phyloP scores from a whole-genome alignment of 23 tunicate species.

The Trididemnum miniatum region DNA sequence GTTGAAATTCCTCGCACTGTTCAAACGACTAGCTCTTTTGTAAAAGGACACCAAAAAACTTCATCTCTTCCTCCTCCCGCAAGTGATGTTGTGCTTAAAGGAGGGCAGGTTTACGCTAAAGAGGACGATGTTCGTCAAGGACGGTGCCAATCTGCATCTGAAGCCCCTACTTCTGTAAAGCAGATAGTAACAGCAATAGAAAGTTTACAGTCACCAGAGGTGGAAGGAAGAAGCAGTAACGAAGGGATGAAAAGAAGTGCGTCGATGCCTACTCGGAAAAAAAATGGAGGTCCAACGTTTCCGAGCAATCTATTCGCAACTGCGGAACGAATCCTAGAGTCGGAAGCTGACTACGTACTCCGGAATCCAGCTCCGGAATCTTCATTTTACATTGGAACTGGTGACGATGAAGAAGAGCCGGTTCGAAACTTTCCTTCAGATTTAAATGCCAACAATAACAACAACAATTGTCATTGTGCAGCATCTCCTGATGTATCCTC shows the following conservation, averaged over 20 bases:
- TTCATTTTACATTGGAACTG: not conserved
- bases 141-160: constrained; percentile 41
- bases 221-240: not conserved
- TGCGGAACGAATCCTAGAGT: not conserved
- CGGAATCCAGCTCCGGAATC: not conserved
- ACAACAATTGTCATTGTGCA: not conserved
- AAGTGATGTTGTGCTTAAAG: not conserved
- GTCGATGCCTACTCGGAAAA: constrained; percentile 50
- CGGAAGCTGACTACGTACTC: not conserved
- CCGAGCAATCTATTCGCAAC: not conserved
- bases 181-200: constrained; percentile 57
- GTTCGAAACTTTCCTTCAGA: not conserved
- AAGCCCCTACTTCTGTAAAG: constrained; percentile 41
- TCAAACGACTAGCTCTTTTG: not conserved
- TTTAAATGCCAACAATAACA: constrained; percentile 15
- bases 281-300: not conserved
- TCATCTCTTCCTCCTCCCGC: constrained; percentile 33
- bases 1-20: not conserved
- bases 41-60: constrained; percentile 63
- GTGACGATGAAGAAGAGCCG: not conserved
- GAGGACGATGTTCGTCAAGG: not conserved
- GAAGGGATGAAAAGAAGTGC: constrained; percentile 29
- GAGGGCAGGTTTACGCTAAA: not conserved
- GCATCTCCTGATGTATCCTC: not conserved
- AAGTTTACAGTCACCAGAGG: constrained; percentile 6